phyloP scores from a whole-genome alignment of 2,113 vertebrate genomes.

The crab-eating macaque (Macaca fascicularis) region T2T-MFA8v1.1 NC_088394.1:77761001-77761500 shows the following conservation, averaged over 20 bases:
- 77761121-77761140: background rate
- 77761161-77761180: background rate
- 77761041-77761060: background rate
- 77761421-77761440: too few relatives aligned
- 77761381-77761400: too few relatives aligned
- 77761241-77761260: background rate
- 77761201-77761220: background rate
- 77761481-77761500: too few relatives aligned
- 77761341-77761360: too few relatives aligned
- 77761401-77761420: too few relatives aligned
- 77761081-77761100: too few relatives aligned
- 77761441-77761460: too few relatives aligned
- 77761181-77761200: accelerated
- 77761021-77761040: background rate
- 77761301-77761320: background rate
- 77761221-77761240: accelerated
- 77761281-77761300: background rate
- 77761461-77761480: too few relatives aligned
- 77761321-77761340: too few relatives aligned
- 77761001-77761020: accelerated
- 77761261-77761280: background rate
- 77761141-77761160: accelerated
- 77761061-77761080: accelerated
- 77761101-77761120: accelerated
- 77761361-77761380: too few relatives aligned